Conservation (phyloP, 2,113 vertebrate species). For the Megaceryle maxima region DNA sequence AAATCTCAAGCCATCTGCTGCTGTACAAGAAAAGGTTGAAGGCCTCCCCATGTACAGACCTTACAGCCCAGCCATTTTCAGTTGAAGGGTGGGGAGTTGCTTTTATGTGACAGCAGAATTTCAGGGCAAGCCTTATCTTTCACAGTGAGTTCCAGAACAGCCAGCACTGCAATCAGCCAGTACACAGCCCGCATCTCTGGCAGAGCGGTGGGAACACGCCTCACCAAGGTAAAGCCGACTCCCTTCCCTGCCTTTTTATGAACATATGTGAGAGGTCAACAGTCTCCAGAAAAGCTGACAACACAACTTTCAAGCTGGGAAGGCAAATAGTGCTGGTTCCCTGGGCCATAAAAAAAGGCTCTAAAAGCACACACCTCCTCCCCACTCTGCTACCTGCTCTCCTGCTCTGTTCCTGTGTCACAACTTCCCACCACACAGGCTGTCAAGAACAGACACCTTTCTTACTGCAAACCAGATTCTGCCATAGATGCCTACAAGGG, state of each 20-base stretch:
- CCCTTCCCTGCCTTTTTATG: background rate
- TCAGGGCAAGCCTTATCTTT: slow-evolving; percentile 3
- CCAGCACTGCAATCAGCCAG: rapidly evolving
- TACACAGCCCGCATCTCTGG: background rate
- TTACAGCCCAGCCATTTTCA: background rate
- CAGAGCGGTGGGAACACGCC: background rate
- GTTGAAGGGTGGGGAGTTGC: rapidly evolving
- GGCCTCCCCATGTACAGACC: rapidly evolving
- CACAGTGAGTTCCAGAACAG: background rate
- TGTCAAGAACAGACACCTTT: background rate
- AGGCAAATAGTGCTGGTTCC: background rate
- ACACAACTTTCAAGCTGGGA: background rate
- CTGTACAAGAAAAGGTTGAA: background rate
- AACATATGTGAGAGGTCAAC: background rate
- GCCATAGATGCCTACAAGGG: rapidly evolving
- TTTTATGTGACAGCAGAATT: background rate
- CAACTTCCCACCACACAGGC: rapidly evolving
- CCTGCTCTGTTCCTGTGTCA: background rate
- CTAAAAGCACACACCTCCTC: background rate
- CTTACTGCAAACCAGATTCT: background rate
- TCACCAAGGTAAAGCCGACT: background rate
- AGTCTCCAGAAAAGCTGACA: background rate
- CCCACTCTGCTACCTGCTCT: background rate
- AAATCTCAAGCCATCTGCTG: background rate
- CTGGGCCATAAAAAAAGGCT: background rate